Percentiles rank a stretch among this genome's conserved stretches.
Conservation (phyloP, 2,113 vertebrate species). For the Gracilinanus agilis region DNA sequence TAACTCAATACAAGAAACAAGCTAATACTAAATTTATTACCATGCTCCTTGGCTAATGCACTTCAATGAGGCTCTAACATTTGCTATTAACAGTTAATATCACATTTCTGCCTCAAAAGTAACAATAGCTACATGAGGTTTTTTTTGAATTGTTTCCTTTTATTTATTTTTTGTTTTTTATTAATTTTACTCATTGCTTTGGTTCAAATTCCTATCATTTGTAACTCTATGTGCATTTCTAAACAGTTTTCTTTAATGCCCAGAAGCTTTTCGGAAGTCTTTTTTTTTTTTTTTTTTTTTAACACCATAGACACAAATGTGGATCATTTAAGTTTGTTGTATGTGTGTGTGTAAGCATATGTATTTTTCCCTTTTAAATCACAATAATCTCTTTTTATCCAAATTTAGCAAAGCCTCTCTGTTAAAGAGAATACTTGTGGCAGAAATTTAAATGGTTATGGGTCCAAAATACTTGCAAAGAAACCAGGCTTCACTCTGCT, state of each 20-base stretch:
- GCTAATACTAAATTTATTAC: slow-evolving; percentile 57
- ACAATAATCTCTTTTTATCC: not conserved
- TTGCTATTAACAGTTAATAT: slow-evolving; percentile 57
- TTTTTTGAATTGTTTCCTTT: slow-evolving; percentile 47
- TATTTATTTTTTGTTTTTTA: slow-evolving; percentile 49
- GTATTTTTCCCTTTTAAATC: slow-evolving; percentile 41
- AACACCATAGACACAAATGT: not conserved
- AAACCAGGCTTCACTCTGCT: not conserved
- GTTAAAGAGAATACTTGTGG: not conserved
- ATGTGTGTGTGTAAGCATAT: not conserved
- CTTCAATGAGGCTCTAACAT: slow-evolving; percentile 47
- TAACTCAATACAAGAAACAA: slow-evolving; percentile 46
- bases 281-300: not conserved
- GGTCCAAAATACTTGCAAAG: too few species aligned
- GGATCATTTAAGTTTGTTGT: not conserved
- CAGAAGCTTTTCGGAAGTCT: not conserved
- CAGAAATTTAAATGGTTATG: not conserved
- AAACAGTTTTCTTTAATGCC: not conserved
- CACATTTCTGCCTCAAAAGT: slow-evolving; percentile 39
- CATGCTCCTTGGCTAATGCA: slow-evolving; percentile 56
- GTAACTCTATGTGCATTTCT: not conserved
- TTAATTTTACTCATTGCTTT: slow-evolving; percentile 46
- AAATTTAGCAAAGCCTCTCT: not conserved
- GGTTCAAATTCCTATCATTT: slow-evolving; percentile 3
- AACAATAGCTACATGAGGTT: slow-evolving; percentile 15